Evolutionary conservation across 2,113 vertebrate genomes (phyloP).

Genomic region (Rattus norvegicus): GRCr8 NC_086024.1:47851001-47851500

Average conservation of each 20-base stretch:
- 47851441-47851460: fast-evolving
- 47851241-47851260: too few relatives aligned
- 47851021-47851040: background rate
- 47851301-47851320: background rate
- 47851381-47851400: background rate
- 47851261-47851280: background rate
- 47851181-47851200: background rate
- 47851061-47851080: background rate
- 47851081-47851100: background rate
- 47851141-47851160: background rate
- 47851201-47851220: background rate
- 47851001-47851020: background rate
- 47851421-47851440: background rate
- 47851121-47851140: background rate
- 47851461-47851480: too few relatives aligned
- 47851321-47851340: background rate
- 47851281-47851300: background rate
- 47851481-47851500: background rate
- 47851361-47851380: background rate
- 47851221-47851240: background rate
- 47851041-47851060: background rate
- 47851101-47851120: background rate
- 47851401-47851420: too few relatives aligned
- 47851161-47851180: background rate
- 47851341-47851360: background rate